Percentiles rank a stretch among this genome's conserved stretches.
Evolutionary conservation across 1,140 invertebrate genomes (phyloP).

Genomic region (Wasmannia auropunctata): DNA sequence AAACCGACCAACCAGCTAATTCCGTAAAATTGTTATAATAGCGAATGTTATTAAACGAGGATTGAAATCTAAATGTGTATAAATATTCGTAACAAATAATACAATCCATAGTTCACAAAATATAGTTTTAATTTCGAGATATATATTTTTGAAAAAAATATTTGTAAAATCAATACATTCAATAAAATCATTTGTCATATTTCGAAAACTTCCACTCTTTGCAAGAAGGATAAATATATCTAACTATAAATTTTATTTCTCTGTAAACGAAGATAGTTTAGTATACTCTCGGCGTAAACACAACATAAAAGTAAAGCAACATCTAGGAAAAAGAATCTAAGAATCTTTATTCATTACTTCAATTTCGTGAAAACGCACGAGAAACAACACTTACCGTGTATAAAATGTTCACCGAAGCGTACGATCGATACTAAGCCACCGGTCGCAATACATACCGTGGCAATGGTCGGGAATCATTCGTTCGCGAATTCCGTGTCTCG

Average conservation of each 20-base stretch:
- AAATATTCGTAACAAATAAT: neutral
- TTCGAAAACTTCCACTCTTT: neutral
- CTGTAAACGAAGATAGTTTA: neutral
- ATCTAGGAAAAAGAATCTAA: neutral
- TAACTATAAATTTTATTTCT: neutral
- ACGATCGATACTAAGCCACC: conserved; percentile 13
- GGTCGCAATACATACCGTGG: neutral
- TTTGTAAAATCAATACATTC: neutral
- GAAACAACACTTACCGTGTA: neutral
- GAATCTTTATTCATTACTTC: neutral
- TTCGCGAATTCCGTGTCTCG: conserved; percentile 30
- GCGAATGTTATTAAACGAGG: neutral
- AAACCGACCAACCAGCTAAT: neutral
- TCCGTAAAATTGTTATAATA: neutral
- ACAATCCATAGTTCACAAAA: neutral
- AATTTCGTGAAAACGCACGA: neutral
- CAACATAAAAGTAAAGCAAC: neutral
- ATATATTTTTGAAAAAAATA: neutral
- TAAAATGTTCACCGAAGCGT: neutral
- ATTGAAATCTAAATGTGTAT: neutral
- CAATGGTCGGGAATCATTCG: conserved; percentile 4
- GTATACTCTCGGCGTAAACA: neutral
- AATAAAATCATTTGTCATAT: neutral
- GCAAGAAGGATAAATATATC: neutral
- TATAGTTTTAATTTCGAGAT: neutral